A percentile compares a stretch with the other conserved stretches of the same genome.
phyloP scores from a whole-genome alignment of 2,113 vertebrate species.

The Tachycineta bicolor region DNA sequence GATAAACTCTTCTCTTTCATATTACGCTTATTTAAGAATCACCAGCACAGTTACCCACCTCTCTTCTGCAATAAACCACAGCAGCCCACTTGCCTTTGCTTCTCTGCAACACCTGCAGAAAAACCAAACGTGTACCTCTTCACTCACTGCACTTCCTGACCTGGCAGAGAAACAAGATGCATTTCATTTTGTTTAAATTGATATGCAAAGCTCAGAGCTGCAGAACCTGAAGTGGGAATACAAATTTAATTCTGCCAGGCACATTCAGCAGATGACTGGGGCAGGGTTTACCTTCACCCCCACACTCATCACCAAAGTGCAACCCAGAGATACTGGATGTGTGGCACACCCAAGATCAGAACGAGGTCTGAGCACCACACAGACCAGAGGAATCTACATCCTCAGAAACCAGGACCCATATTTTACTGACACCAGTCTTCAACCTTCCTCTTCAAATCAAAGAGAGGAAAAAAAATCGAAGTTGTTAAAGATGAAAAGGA shows the following conservation, averaged over 20 bases:
- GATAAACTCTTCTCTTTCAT: neutral
- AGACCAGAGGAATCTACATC: neutral
- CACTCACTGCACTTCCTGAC: neutral
- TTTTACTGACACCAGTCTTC: neutral
- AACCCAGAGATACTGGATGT: neutral
- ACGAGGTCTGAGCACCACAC: neutral
- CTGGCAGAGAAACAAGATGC: neutral
- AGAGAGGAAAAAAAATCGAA: neutral
- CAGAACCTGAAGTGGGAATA: neutral
- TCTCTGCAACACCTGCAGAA: neutral
- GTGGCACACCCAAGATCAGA: neutral
- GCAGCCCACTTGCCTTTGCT: neutral
- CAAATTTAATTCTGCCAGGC: neutral
- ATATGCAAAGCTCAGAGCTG: slow-evolving; percentile 3
- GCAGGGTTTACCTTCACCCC: neutral
- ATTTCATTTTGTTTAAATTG: neutral
- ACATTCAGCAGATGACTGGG: neutral
- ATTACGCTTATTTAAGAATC: neutral
- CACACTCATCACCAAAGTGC: neutral
- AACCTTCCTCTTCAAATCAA: neutral
- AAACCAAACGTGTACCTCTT: neutral
- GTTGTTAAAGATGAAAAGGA: neutral
- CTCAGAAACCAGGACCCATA: neutral
- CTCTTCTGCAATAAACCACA: neutral
- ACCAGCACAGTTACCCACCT: neutral